Percentiles rank a stretch among this genome's conserved stretches.
Evolutionary conservation across 1,140 invertebrate genomes (phyloP).

Genomic region (Lepeophtheirus salmonis): DNA sequence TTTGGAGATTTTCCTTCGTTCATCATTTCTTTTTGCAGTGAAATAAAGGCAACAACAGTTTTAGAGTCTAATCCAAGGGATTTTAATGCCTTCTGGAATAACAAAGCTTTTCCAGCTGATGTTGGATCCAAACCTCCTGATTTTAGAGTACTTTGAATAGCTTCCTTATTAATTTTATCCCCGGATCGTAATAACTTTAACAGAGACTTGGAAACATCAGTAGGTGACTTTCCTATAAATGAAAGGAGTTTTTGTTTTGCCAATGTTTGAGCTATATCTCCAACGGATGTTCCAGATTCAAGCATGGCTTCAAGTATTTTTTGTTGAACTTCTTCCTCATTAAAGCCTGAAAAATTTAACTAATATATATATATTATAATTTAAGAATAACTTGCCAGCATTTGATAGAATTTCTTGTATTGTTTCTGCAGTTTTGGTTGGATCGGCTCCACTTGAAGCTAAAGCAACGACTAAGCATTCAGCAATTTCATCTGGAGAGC

Average conservation of each 20-base stretch:
- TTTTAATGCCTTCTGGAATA: constrained; percentile 3
- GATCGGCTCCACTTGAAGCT: not conserved
- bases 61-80: not conserved
- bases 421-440: constrained; percentile 13
- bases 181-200: not conserved
- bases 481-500: constrained; percentile 1
- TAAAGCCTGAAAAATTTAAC: not conserved
- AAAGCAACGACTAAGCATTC: not conserved
- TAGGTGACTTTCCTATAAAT: not conserved
- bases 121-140: not conserved
- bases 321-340: constrained; percentile 6
- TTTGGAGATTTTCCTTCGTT: not conserved
- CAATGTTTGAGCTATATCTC: constrained; percentile 10
- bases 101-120: not conserved
- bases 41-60: constrained; percentile 2
- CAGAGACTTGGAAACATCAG: not conserved
- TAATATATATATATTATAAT: not conserved
- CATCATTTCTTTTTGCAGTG: constrained; percentile 1
- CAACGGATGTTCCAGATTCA: constrained; percentile 2
- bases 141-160: not conserved
- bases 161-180: not conserved
- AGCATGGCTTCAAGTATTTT: constrained; percentile 9
- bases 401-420: not conserved
- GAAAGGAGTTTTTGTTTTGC: constrained; percentile 1
- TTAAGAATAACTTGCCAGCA: not conserved